These are phyloP conservation scores for Microtus oregoni DNA, from an alignment of 2,113 vertebrate species.

Conservation along the genomic window DNA sequence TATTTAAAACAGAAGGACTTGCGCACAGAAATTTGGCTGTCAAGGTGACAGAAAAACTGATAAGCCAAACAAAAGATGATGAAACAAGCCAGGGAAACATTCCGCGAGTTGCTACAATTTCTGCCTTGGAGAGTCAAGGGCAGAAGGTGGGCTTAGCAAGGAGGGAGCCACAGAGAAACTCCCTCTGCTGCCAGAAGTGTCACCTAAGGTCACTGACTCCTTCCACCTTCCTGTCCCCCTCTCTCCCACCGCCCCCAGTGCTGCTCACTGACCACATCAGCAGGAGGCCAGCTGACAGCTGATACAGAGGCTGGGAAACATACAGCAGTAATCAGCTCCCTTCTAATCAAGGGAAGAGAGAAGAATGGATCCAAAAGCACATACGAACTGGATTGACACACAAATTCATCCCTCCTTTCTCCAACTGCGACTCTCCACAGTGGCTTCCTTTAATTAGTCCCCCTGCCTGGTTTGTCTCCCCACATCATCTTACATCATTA, in stretches of 20 bases:
- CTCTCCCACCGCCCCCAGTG: background rate
- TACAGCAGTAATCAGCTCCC: background rate
- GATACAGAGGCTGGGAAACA: background rate
- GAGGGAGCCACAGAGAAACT: background rate
- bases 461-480: background rate
- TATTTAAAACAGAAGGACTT: background rate
- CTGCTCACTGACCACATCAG: background rate
- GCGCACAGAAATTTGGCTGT: background rate
- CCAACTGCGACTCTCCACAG: background rate
- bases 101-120: background rate
- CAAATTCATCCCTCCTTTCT: background rate
- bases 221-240: background rate
- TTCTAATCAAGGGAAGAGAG: background rate
- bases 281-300: background rate
- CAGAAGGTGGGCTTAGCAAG: background rate
- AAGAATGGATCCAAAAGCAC: slow-evolving; percentile 6
- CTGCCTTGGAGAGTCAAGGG: background rate
- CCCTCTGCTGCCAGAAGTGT: background rate
- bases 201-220: background rate
- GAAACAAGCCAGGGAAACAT: background rate
- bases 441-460: background rate
- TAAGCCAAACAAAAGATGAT: slow-evolving; percentile 17
- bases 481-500: background rate
- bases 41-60: background rate
- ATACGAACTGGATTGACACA: background rate